Percentiles rank a stretch among this genome's conserved stretches.
phyloP scores from a whole-genome alignment of 2,797 vertebrate species.

The Melanogrammus aeglefinus region DNA sequence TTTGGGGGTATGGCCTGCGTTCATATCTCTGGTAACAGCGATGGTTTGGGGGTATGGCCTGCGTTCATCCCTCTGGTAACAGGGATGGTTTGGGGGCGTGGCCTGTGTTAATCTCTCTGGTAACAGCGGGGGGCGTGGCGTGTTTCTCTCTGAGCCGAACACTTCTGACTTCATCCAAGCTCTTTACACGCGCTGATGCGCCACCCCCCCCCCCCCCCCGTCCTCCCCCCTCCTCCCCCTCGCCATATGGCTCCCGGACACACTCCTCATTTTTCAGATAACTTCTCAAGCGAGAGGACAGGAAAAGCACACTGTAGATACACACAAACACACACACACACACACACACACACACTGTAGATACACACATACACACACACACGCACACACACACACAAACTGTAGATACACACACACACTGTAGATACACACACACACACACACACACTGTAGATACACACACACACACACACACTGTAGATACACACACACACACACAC shows the following conservation, averaged over 20 bases:
- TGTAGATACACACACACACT: too few species aligned
- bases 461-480: background rate
- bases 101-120: background rate
- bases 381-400: too few species aligned
- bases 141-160: constrained; percentile 46
- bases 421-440: background rate
- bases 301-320: constrained; percentile 30
- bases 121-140: constrained; percentile 5
- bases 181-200: constrained; percentile 69
- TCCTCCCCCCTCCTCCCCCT: constrained; percentile 40
- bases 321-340: background rate
- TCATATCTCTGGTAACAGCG: too few species aligned
- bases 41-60: too few species aligned
- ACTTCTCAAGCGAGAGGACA: constrained; percentile 77
- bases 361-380: too few species aligned
- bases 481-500: background rate
- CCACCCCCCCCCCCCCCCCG: constrained; percentile 13
- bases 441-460: background rate
- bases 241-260: constrained; percentile 77
- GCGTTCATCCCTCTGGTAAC: background rate
- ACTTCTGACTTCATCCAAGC: constrained; percentile 40
- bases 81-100: background rate
- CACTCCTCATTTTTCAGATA: constrained; percentile 78
- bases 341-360: background rate
- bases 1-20: background rate